Evolutionary conservation across 2,888 invertebrate species (phyloP).

Genomic region (Drosophila fulvimacula): DNA sequence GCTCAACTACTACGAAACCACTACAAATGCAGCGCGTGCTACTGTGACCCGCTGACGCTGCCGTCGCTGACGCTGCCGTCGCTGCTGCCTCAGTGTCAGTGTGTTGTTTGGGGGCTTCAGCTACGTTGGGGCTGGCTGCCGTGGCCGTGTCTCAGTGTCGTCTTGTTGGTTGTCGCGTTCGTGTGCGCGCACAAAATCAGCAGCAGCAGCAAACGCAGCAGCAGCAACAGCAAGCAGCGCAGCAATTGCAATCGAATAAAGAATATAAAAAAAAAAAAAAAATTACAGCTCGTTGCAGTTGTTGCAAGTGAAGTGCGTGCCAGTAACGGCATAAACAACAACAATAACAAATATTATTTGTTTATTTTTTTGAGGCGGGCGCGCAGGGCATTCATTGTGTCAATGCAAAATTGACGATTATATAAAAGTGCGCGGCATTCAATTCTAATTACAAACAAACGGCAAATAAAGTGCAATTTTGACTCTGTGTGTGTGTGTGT

Average conservation of each 20-base stretch:
- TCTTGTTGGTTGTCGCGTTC: slow-evolving; percentile 84
- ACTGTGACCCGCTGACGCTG: slow-evolving; percentile 45
- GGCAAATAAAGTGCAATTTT: slow-evolving; percentile 60
- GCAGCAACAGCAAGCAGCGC: slow-evolving; percentile 32
- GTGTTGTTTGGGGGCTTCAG: slow-evolving; percentile 57
- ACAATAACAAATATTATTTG: slow-evolving; percentile 44
- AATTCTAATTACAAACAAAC: slow-evolving; percentile 72
- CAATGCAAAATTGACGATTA: slow-evolving; percentile 73
- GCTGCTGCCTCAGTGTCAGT: slow-evolving; percentile 49
- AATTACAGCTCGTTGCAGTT: slow-evolving; percentile 57
- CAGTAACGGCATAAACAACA: slow-evolving; percentile 32
- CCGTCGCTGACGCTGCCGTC: slow-evolving; percentile 8
- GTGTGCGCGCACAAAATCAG: slow-evolving; percentile 71
- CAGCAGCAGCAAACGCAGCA: slow-evolving; percentile 47
- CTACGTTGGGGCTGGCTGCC: slow-evolving; percentile 46
- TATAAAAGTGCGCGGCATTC: slow-evolving; percentile 76
- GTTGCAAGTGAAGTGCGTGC: slow-evolving; percentile 63
- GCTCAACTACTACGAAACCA: slow-evolving; percentile 57
- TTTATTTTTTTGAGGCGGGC: slow-evolving; percentile 53
- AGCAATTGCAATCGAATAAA: slow-evolving; percentile 57
- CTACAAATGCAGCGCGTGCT: slow-evolving; percentile 45
- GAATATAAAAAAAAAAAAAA: slow-evolving; percentile 29
- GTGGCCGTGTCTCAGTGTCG: slow-evolving; percentile 80
- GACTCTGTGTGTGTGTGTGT: slow-evolving; percentile 23
- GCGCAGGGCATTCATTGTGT: slow-evolving; percentile 56